A percentile compares a stretch with the other conserved stretches of the same genome.
These are phyloP conservation scores for Himalopsyche japonica DNA, from an alignment of 2,888 invertebrate genomes.

Conservation along the genomic window DNA sequence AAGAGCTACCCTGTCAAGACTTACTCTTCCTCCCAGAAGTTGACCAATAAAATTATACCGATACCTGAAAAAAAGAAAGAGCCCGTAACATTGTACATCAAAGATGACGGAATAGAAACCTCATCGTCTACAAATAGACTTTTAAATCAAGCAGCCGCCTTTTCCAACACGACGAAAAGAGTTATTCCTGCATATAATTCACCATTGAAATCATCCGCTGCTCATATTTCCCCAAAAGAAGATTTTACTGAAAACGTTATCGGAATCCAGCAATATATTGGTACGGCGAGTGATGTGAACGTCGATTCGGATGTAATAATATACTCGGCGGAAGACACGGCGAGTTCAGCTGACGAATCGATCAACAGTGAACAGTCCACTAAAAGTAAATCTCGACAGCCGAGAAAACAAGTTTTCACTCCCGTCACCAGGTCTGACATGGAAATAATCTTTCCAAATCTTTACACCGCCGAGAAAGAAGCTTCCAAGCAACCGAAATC, in stretches of 20 bases:
- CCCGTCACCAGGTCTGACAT: slow-evolving; percentile 55
- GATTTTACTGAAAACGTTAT: not conserved
- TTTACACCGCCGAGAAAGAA: slow-evolving; percentile 19
- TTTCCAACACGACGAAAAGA: not conserved
- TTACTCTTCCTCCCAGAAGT: not conserved
- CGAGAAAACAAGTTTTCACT: slow-evolving; percentile 57
- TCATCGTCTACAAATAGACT: not conserved
- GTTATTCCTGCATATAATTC: not conserved
- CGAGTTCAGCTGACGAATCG: slow-evolving; percentile 47
- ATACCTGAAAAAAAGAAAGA: not conserved
- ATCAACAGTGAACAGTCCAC: slow-evolving; percentile 44
- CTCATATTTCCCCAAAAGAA: not conserved
- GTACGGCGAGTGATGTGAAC: not conserved
- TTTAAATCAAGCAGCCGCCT: not conserved
- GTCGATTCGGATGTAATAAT: slow-evolving; percentile 41
- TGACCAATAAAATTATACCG: not conserved
- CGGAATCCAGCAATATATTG: not conserved
- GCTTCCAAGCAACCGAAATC: slow-evolving; percentile 2
- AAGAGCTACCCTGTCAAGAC: not conserved
- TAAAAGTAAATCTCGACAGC: slow-evolving; percentile 50
- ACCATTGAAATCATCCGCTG: not conserved
- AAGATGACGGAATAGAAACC: not conserved
- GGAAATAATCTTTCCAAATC: slow-evolving; percentile 53
- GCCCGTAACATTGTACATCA: not conserved
- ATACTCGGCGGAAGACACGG: not conserved